A percentile compares a stretch with the other conserved stretches of the same genome.
Evolutionary conservation across 2,113 vertebrate species (phyloP).

Genomic region (Ameiurus melas): DNA sequence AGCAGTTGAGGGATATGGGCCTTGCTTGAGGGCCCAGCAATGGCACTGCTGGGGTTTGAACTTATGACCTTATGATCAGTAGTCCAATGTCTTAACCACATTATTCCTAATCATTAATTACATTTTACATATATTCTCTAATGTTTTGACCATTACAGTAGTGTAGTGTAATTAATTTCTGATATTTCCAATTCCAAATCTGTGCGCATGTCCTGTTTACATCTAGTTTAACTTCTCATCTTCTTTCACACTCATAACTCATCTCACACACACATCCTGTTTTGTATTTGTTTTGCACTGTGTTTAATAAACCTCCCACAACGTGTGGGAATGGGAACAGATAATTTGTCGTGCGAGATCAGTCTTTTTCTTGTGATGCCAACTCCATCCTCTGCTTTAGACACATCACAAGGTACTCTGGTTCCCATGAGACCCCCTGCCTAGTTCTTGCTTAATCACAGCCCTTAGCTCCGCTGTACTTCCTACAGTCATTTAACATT

Average conservation of each 20-base stretch:
- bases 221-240: neutral
- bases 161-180: neutral
- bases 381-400: conserved; percentile 19
- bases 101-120: neutral
- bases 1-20: too few relatives aligned
- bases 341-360: conserved; percentile 42
- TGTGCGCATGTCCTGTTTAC: neutral
- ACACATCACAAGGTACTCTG: conserved; percentile 14
- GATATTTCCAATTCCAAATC: neutral
- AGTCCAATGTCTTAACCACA: too few relatives aligned
- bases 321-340: conserved; percentile 42
- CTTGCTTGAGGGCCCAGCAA: too few relatives aligned
- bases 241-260: conserved; percentile 12
- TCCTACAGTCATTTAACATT: conserved; percentile 20
- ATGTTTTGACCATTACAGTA: neutral
- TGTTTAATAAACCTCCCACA: conserved; percentile 27
- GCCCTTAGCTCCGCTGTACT: neutral
- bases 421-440: conserved; percentile 19
- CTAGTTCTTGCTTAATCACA: conserved; percentile 5
- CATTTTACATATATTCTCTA: neutral
- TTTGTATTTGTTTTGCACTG: conserved; percentile 20
- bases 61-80: too few relatives aligned
- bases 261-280: conserved; percentile 7
- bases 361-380: conserved; percentile 14
- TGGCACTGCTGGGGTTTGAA: too few relatives aligned